Percentiles rank a stretch among this genome's conserved stretches.
These are phyloP conservation scores for Lacerta viridis DNA, from an alignment of 2,797 vertebrate genomes.

Conservation along the genomic window DNA sequence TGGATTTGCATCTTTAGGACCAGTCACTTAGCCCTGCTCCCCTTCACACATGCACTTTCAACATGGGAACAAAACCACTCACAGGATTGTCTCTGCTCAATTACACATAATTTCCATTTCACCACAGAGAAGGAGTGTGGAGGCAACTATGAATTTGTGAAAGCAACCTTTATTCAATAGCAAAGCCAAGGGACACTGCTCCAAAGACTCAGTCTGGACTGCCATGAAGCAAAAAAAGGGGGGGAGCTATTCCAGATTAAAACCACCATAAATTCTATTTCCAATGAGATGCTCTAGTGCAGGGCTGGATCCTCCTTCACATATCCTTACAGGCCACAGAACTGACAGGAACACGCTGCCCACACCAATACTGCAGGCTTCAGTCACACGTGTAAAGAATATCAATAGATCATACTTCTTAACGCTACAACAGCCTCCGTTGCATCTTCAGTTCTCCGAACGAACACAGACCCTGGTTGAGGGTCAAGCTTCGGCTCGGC, in stretches of 20 bases:
- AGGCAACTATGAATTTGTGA: too few relatives aligned
- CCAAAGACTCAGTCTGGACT: not conserved
- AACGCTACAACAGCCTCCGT: too few relatives aligned
- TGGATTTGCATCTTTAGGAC: not conserved
- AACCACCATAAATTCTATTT: not conserved
- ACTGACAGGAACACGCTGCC: too few relatives aligned
- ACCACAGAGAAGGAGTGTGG: not conserved
- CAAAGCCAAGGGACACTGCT: not conserved
- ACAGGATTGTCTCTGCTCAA: not conserved
- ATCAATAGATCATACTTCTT: too few relatives aligned
- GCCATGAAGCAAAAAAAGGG: not conserved
- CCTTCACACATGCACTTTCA: not conserved
- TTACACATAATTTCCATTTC: not conserved
- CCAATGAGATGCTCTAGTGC: too few relatives aligned
- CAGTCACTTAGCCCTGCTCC: not conserved
- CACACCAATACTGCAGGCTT: too few relatives aligned
- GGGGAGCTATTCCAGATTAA: not conserved
- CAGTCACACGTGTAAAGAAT: too few relatives aligned
- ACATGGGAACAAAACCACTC: not conserved
- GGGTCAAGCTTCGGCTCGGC: too few relatives aligned
- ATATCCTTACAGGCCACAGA: not conserved
- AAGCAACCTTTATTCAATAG: not conserved
- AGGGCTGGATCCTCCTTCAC: not conserved
- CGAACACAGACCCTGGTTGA: too few relatives aligned
- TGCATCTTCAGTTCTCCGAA: too few relatives aligned